Evolutionary conservation across 2,888 invertebrate genomes (phyloP).

Genomic region (Chydorus sphaericus): DNA sequence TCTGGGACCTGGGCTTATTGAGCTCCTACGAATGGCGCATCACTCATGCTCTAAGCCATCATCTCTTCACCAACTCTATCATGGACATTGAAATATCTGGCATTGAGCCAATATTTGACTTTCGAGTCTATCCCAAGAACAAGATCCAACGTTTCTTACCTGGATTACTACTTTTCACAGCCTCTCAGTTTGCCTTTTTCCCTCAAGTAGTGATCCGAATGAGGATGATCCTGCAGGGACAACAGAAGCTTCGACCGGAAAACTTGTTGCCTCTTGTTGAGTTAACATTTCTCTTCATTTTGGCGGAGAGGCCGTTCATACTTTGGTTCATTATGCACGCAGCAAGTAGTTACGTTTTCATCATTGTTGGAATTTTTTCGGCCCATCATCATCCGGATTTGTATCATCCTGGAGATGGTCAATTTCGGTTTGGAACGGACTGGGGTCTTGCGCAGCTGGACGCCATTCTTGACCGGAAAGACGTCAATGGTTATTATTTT

Average conservation of each 20-base stretch:
- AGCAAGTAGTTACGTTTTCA: constrained; percentile 27
- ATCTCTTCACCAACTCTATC: constrained; percentile 58
- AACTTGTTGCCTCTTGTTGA: constrained; percentile 19
- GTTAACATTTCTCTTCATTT: constrained; percentile 15
- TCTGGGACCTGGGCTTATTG: constrained; percentile 52
- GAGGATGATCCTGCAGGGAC: constrained; percentile 11
- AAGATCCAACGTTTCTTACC: constrained; percentile 36
- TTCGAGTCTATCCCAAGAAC: constrained; percentile 42
- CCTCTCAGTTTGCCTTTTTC: constrained; percentile 27
- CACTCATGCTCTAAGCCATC: constrained; percentile 61
- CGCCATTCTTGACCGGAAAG: constrained; percentile 52
- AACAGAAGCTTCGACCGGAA: constrained; percentile 16
- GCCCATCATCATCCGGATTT: constrained; percentile 67
- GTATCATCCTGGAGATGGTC: constrained; percentile 57
- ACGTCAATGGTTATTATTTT: constrained; percentile 47
- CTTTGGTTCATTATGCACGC: constrained; percentile 20
- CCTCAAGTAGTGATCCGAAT: constrained; percentile 15
- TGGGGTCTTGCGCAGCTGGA: constrained; percentile 67
- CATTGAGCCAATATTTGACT: constrained; percentile 42
- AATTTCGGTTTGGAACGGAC: constrained; percentile 42
- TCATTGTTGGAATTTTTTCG: constrained; percentile 49
- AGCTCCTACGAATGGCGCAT: constrained; percentile 55
- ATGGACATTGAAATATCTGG: constrained; percentile 54
- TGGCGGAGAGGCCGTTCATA: constrained; percentile 7
- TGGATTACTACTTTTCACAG: constrained; percentile 33